Conservation (phyloP, 2,888 invertebrate species). For the Leucoma salicis region DNA sequence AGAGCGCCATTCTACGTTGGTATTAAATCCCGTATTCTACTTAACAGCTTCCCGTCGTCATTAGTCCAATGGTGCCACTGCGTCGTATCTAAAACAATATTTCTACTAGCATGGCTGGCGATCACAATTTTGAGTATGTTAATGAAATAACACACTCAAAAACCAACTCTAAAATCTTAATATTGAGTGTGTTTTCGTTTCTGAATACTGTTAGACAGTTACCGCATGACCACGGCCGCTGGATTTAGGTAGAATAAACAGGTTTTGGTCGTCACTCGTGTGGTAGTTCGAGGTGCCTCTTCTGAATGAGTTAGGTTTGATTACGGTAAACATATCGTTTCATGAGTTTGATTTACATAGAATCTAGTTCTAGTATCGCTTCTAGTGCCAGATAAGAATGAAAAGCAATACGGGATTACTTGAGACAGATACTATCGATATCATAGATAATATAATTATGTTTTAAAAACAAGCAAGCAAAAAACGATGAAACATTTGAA, state of each 20-base stretch:
- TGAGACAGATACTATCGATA: too few relatives aligned
- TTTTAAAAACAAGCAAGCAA: too few relatives aligned
- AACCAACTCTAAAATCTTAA: not conserved
- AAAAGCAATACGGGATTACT: too few relatives aligned
- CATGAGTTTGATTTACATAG: too few relatives aligned
- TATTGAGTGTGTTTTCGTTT: slow-evolving; percentile 10
- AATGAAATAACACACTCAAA: slow-evolving; percentile 12
- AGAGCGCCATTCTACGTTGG: not conserved
- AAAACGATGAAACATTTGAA: too few relatives aligned
- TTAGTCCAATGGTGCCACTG: slow-evolving; percentile 13
- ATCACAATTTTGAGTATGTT: slow-evolving; percentile 31
- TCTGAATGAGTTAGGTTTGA: slow-evolving; percentile 28
- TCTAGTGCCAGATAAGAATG: too few relatives aligned
- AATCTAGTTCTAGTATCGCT: too few relatives aligned
- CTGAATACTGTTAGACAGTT: slow-evolving; percentile 28
- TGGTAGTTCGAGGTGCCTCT: slow-evolving; percentile 29
- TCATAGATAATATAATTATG: too few relatives aligned
- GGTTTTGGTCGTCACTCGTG: slow-evolving; percentile 30
- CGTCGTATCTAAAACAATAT: slow-evolving; percentile 26
- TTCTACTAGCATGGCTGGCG: slow-evolving; percentile 22
- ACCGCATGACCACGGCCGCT: slow-evolving; percentile 22
- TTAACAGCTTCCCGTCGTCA: slow-evolving; percentile 2
- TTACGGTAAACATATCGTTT: too few relatives aligned
- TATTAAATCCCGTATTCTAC: not conserved
- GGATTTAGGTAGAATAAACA: slow-evolving; percentile 38